Percentiles rank a stretch among this genome's conserved stretches.
These are phyloP conservation scores for Trachymyrmex septentrionalis DNA, from an alignment of 1,140 invertebrate genomes.

Conservation along the genomic window DNA sequence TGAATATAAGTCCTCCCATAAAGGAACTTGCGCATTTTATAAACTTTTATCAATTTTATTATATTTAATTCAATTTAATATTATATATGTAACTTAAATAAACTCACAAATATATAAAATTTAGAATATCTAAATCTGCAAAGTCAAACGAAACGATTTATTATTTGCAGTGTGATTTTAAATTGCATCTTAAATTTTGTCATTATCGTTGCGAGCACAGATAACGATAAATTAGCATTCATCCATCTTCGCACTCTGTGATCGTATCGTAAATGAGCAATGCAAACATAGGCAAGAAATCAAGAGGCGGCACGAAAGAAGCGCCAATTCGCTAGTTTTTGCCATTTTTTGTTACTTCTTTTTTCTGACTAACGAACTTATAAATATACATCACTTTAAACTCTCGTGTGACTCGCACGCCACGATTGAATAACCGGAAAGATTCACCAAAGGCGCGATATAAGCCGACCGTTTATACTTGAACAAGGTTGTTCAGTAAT, in stretches of 20 bases:
- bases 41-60: background rate
- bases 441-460: slow-evolving; percentile 38
- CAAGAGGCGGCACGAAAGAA: slow-evolving; percentile 7
- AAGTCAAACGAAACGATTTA: background rate
- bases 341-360: slow-evolving; percentile 70
- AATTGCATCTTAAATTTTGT: background rate
- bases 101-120: background rate
- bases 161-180: background rate
- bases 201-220: background rate
- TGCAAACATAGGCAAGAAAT: slow-evolving; percentile 6
- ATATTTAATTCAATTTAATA: background rate
- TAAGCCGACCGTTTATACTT: slow-evolving; percentile 61
- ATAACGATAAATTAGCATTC: background rate
- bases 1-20: too few species aligned
- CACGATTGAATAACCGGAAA: slow-evolving; percentile 78
- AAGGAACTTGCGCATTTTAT: background rate
- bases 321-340: slow-evolving; percentile 59
- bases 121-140: background rate
- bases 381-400: slow-evolving; percentile 82
- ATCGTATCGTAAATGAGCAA: background rate
- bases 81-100: background rate
- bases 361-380: slow-evolving; percentile 77
- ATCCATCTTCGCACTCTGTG: background rate
- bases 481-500: slow-evolving; percentile 77
- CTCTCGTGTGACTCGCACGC: slow-evolving; percentile 70